Conservation (phyloP, 2,888 invertebrate genomes). For the Tetanocera ferruginea region DNA sequence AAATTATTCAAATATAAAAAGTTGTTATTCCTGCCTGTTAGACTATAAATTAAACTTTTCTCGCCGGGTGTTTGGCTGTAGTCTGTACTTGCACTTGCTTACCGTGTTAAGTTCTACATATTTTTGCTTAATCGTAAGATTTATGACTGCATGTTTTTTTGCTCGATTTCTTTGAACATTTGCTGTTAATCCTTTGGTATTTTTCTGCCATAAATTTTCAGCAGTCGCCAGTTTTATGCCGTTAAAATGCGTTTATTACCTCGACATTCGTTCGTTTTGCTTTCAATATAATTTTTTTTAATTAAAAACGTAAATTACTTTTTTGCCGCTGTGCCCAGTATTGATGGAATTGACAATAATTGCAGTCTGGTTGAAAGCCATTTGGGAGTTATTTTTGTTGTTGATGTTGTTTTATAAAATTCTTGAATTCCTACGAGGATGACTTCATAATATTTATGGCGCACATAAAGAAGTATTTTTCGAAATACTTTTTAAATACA, state of each 20-base stretch:
- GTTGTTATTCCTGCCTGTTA: too few species aligned
- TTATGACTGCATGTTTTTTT: not conserved
- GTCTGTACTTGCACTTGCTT: not conserved
- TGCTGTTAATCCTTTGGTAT: not conserved
- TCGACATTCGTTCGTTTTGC: not conserved
- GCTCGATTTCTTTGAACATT: not conserved
- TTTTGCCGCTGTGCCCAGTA: not conserved
- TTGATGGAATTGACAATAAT: not conserved
- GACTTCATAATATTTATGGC: too few species aligned
- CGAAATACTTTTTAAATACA: too few species aligned
- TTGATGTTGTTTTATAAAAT: too few species aligned
- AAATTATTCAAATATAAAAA: too few species aligned
- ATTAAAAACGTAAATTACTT: conserved; percentile 16
- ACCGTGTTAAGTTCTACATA: not conserved
- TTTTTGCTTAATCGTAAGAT: not conserved
- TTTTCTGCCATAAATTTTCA: not conserved
- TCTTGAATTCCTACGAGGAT: not conserved
- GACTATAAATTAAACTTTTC: too few species aligned
- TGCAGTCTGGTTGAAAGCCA: not conserved
- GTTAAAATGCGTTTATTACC: not conserved
- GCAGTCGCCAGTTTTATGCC: conserved; percentile 17
- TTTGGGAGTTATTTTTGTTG: too few species aligned
- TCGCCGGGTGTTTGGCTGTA: too few species aligned
- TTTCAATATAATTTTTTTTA: conserved; percentile 1
- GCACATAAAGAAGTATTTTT: too few species aligned